Percentiles rank a stretch among this genome's conserved stretches.
These are phyloP conservation scores for Rhopalosiphum maidis DNA, from an alignment of 1,140 invertebrate genomes.

Conservation along the genomic window DNA sequence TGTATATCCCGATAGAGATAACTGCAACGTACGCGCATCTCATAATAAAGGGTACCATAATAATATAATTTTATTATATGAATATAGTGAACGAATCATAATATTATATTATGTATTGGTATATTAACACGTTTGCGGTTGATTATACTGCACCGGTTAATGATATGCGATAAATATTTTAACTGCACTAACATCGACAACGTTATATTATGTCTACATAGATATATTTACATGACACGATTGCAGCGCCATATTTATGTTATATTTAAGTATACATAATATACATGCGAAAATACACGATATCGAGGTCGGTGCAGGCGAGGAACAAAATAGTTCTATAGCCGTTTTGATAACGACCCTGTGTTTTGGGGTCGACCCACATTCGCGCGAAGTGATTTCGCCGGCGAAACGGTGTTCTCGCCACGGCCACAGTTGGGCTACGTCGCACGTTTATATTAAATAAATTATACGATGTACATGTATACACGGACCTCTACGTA, in stretches of 20 bases:
- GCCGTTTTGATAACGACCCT: background rate
- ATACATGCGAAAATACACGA: background rate
- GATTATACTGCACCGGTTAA: background rate
- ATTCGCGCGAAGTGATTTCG: conserved; percentile 5
- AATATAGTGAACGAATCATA: background rate
- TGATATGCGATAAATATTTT: background rate
- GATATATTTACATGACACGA: background rate
- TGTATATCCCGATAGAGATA: background rate
- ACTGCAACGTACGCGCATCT: background rate
- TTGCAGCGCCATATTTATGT: background rate
- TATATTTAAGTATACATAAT: background rate
- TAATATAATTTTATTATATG: background rate
- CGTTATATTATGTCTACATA: background rate
- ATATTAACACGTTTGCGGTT: background rate
- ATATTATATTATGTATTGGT: background rate
- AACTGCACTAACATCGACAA: background rate
- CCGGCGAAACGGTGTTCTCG: background rate
- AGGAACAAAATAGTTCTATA: background rate
- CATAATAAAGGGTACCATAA: background rate
- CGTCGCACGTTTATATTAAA: background rate
- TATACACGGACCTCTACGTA: background rate
- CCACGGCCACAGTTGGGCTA: background rate
- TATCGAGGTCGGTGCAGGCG: background rate
- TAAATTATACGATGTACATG: background rate
- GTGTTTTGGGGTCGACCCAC: background rate